Base-by-base conservation (phyloP, 2,113 vertebrate species). In the Tupaia chinensis region DNA sequence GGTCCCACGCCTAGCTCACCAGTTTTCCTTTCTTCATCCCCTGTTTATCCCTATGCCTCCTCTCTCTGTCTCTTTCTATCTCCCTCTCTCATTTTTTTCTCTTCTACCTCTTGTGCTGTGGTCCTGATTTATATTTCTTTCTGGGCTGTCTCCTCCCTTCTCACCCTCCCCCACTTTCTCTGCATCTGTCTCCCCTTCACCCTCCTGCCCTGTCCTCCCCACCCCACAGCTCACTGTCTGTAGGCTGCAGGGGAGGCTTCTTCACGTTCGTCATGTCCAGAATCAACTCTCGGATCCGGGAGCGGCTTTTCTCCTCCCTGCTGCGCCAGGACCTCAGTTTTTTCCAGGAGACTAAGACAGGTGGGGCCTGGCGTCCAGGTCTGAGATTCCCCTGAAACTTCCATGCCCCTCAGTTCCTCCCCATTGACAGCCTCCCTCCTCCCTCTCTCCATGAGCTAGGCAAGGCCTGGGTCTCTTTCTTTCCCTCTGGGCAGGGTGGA, bases 311-410 rank as follows among this genome's bases (percentile, higher is more conserved):
- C 95, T 97, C 97, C 11, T 98, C 98, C 61, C 77, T 98, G 34
- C 79, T 98, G n/a, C 92, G 20, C 68, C 97, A 98, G 95, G 98
- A 98, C 66, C 95, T 98, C 3, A 56, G 93, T 2, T 98, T 98
- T 95, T 98, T 98, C 94, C 98, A 98, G 88, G 96, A 98, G 82
- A 97, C 85, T 0, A 97, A 98, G 19, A 98, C 97, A 97, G 98
- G 98, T 98, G 90, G 60, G 60, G 25, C 29, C 60, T 1, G 54
- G 58, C 19, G 13, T 32, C 65, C 32, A 7, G 82, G 22, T 14
- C 70, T 56, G 63, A 70, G 70, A 0, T 54, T 29, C 9, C 25
- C 68, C 17, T 15, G 53, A 12, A 6, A 4, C 1, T 32, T 54
- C 53, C 29, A 80, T 29, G 20, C 15, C 68, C 27, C n/a, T n/a